Evolutionary conservation across 2,888 invertebrate species (phyloP).

Genomic region (Merodon equestris): DNA sequence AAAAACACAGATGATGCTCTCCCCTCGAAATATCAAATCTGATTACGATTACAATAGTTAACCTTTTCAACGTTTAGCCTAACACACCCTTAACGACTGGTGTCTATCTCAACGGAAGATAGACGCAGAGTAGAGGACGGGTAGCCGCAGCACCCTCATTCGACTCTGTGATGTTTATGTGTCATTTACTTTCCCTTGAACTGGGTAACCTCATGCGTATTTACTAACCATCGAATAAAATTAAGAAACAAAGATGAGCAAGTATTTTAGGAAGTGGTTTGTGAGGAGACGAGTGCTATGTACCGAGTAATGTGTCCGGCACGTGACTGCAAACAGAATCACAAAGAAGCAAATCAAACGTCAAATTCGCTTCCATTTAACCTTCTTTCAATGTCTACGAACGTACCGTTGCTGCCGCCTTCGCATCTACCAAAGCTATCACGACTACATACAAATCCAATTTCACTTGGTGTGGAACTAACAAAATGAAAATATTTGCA

Average conservation of each 20-base stretch:
- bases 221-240: constrained; percentile 67
- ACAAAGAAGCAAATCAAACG: constrained; percentile 70
- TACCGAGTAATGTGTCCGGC: constrained; percentile 62
- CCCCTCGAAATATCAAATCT: constrained; percentile 54
- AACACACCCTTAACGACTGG: constrained; percentile 48
- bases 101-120: constrained; percentile 4
- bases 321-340: constrained; percentile 65
- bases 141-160: constrained; percentile 22
- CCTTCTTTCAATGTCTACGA: constrained; percentile 45
- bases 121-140: constrained; percentile 3
- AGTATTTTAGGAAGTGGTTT: constrained; percentile 62
- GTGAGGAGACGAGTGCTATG: constrained; percentile 58
- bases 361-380: constrained; percentile 75
- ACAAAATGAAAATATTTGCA: constrained; percentile 73
- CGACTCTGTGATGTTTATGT: constrained; percentile 47
- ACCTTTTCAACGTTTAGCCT: constrained; percentile 60
- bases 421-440: not conserved
- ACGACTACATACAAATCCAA: constrained; percentile 45
- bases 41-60: constrained; percentile 67
- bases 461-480: constrained; percentile 68
- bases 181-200: constrained; percentile 58
- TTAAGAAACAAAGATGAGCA: constrained; percentile 66
- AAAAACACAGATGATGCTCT: constrained; percentile 47
- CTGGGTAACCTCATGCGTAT: constrained; percentile 65
- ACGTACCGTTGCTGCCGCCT: not conserved